Conservation (phyloP, 2,888 invertebrate species). For the Hoplodrina ambigua region DNA sequence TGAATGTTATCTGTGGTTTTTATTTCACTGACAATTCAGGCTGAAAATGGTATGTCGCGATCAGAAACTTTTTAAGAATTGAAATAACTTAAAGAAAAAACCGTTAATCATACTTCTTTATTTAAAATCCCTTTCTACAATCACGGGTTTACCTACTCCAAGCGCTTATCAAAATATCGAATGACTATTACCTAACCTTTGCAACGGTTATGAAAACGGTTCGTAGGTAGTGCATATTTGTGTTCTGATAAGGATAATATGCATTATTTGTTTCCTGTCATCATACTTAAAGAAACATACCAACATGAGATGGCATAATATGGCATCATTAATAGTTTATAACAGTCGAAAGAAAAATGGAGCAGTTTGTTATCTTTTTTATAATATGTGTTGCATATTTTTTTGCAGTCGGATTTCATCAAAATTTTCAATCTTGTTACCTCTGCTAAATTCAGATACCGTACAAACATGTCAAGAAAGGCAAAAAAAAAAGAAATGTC, state of each 20-base stretch:
- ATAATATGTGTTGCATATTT: too few relatives aligned
- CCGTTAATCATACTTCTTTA: neutral
- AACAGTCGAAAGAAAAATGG: too few relatives aligned
- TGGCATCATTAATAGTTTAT: neutral
- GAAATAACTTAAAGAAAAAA: neutral
- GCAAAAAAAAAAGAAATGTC: constrained; percentile 31
- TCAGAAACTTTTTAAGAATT: too few relatives aligned
- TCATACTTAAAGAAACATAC: neutral
- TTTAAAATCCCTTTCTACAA: neutral
- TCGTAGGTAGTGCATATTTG: neutral
- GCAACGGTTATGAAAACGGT: constrained; percentile 1
- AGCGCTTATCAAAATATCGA: neutral
- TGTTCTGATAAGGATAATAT: neutral
- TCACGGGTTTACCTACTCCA: neutral
- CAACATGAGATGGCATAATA: neutral
- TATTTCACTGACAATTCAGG: neutral
- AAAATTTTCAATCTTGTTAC: too few relatives aligned
- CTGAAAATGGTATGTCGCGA: neutral
- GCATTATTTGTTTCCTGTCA: neutral
- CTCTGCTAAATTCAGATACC: too few relatives aligned
- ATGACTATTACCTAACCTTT: neutral
- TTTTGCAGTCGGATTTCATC: too few relatives aligned
- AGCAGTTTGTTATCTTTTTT: too few relatives aligned
- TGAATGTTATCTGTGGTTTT: neutral
- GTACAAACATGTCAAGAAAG: neutral